Conservation (phyloP, 2,797 vertebrate genomes). For the Semaprochilodus insignis region DNA sequence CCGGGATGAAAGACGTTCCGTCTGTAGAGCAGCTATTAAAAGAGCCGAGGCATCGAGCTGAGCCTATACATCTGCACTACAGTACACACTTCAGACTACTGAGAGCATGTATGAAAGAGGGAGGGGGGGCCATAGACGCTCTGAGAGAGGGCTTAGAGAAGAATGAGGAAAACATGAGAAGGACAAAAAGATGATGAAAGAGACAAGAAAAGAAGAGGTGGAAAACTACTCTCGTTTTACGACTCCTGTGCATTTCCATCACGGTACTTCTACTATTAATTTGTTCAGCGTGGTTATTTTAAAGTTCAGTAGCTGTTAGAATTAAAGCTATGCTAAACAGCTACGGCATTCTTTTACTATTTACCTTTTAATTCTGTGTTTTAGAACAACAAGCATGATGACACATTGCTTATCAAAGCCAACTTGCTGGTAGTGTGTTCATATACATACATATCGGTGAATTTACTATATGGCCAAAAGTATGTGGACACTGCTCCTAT, state of each 20-base stretch:
- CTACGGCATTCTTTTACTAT: too few relatives aligned
- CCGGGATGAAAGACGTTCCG: slow-evolving; percentile 78
- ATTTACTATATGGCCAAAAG: too few relatives aligned
- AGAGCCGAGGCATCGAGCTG: slow-evolving; percentile 61
- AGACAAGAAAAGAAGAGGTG: background rate
- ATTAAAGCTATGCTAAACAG: too few relatives aligned
- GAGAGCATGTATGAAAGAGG: slow-evolving; percentile 20
- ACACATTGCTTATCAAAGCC: too few relatives aligned
- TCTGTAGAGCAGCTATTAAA: slow-evolving; percentile 66
- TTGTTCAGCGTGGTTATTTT: too few relatives aligned
- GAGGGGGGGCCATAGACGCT: background rate
- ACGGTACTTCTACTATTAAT: too few relatives aligned
- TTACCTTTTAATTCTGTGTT: too few relatives aligned
- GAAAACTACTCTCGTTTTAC: background rate
- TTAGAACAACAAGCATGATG: too few relatives aligned
- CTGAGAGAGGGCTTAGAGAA: background rate
- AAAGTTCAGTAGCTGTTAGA: too few relatives aligned
- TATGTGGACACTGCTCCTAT: too few relatives aligned
- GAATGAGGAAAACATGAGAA: slow-evolving; percentile 53
- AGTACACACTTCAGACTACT: slow-evolving; percentile 68
- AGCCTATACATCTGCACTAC: slow-evolving; percentile 72
- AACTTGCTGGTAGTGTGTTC: too few relatives aligned
- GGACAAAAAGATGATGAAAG: slow-evolving; percentile 52
- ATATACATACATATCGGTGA: too few relatives aligned
- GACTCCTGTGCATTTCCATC: background rate